Evolutionary conservation across 1,140 invertebrate genomes (phyloP).

Genomic region (Drosophila serrata): DNA sequence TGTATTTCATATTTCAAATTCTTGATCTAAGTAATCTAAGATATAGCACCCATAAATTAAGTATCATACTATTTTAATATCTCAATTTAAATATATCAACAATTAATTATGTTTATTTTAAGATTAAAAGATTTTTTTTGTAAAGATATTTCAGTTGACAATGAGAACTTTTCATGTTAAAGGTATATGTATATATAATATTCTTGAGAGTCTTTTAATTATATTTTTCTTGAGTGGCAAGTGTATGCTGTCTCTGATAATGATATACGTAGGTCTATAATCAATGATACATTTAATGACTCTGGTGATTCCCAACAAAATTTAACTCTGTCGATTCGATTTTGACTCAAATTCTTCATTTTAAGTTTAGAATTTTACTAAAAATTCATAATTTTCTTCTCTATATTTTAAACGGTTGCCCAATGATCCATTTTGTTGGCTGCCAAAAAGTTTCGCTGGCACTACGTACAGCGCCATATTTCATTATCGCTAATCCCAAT

Average conservation of each 20-base stretch:
- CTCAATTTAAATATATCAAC: too few species aligned
- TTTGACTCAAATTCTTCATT: not conserved
- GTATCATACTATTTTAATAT: too few species aligned
- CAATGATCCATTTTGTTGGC: constrained; percentile 4
- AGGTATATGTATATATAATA: too few species aligned
- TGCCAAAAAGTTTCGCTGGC: constrained; percentile 25
- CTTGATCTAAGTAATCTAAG: too few species aligned
- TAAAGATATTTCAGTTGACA: too few species aligned
- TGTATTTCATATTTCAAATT: too few species aligned
- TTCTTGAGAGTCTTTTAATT: too few species aligned
- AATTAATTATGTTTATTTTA: too few species aligned
- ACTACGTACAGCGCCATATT: constrained; percentile 17
- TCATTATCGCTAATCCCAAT: constrained; percentile 48
- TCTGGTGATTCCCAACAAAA: not conserved
- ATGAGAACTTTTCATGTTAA: too few species aligned
- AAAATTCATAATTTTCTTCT: not conserved
- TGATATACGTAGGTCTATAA: too few species aligned
- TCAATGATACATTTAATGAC: not conserved
- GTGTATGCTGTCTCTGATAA: not conserved
- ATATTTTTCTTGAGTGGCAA: not conserved
- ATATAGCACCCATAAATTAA: too few species aligned
- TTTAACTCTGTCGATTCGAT: not conserved
- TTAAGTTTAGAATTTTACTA: not conserved
- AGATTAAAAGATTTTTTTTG: too few species aligned
- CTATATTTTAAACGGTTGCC: not conserved